phyloP scores from a whole-genome alignment of 1,140 invertebrate species.

The Ceratosolen solmsi region DNA sequence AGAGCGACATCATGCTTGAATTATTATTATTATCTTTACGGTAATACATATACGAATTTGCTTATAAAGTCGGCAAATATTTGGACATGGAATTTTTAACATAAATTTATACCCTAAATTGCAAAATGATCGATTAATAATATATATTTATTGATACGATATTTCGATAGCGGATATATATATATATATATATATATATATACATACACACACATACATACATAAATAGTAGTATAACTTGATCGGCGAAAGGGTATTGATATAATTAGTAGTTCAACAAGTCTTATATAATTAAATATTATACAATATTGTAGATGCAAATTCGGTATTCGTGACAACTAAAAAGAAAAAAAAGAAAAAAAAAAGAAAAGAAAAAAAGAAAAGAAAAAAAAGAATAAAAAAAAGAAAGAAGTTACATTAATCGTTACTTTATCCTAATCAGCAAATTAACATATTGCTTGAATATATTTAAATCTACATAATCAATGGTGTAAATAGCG shows the following conservation, averaged over 20 bases:
- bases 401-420: neutral
- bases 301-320: neutral
- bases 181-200: no score
- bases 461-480: neutral
- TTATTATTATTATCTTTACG: constrained; percentile 6
- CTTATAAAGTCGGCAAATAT: neutral
- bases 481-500: neutral
- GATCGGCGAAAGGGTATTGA: neutral
- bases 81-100: neutral
- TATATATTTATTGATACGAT: neutral
- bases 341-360: no score
- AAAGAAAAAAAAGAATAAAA: no score
- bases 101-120: neutral
- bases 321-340: neutral
- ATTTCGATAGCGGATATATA: neutral
- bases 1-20: neutral
- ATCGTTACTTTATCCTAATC: neutral
- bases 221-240: constrained; percentile 7
- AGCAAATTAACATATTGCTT: no score
- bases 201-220: no score
- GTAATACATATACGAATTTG: neutral
- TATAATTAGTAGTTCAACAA: neutral
- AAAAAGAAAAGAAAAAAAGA: no score
- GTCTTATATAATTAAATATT: neutral
- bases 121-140: neutral